Conservation (phyloP, 2,113 vertebrate genomes). For the Chaenocephalus aceratus region DNA sequence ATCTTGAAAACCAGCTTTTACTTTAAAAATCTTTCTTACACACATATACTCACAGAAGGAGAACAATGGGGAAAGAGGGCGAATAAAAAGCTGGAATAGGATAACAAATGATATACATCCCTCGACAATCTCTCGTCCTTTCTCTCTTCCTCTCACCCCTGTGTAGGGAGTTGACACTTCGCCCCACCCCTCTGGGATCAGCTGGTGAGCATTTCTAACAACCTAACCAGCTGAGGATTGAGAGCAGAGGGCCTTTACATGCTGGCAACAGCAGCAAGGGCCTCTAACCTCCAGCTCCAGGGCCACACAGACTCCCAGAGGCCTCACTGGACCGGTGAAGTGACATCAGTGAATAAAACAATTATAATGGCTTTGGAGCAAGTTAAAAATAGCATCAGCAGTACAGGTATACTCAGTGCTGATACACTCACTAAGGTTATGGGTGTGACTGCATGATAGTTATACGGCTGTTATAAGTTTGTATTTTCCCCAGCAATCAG, state of each 20-base stretch:
- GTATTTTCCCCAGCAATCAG: not conserved
- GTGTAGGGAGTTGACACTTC: slow-evolving; percentile 42
- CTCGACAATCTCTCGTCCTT: not conserved
- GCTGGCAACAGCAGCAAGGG: slow-evolving; percentile 29
- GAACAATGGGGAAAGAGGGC: not conserved
- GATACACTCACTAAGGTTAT: not conserved
- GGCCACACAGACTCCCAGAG: not conserved
- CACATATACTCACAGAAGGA: not conserved
- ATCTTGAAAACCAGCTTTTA: no score
- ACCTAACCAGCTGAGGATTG: slow-evolving; percentile 45
- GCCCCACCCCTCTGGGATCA: slow-evolving; percentile 60
- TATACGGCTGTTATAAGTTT: not conserved
- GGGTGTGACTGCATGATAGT: not conserved
- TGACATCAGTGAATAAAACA: slow-evolving; percentile 10
- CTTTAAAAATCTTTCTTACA: slow-evolving; percentile 3
- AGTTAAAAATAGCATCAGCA: slow-evolving; percentile 31
- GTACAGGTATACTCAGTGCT: not conserved
- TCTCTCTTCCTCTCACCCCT: not conserved
- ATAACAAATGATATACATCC: slow-evolving; percentile 5
- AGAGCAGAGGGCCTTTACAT: slow-evolving; percentile 36
- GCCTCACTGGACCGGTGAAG: not conserved
- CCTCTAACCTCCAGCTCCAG: slow-evolving; percentile 38
- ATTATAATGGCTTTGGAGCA: not conserved
- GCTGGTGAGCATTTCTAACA: slow-evolving; percentile 56
- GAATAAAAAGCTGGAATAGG: not conserved